Percentiles rank a stretch among this genome's conserved stretches.
These are phyloP conservation scores for Plodia interpunctella DNA, from an alignment of 1,140 invertebrate species.

Conservation along the genomic window DNA sequence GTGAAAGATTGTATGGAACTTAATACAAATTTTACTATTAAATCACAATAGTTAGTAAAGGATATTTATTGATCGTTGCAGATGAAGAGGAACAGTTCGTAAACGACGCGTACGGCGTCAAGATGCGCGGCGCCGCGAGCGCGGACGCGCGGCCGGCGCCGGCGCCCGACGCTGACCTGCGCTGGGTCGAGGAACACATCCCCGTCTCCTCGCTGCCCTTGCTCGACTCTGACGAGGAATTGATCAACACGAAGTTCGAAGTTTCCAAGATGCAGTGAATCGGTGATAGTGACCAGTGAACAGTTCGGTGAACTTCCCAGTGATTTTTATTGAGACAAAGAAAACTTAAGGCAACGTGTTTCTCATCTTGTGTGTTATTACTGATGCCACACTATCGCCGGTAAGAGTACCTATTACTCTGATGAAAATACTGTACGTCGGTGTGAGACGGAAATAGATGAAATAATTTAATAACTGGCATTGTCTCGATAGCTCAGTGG, in stretches of 20 bases:
- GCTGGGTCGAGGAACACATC: conserved; percentile 95
- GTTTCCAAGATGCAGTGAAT: conserved; percentile 92
- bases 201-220: conserved; percentile 88
- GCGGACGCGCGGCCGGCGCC: conserved; percentile 91
- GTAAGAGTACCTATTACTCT: too few species aligned
- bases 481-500: too few species aligned
- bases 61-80: conserved; percentile 24
- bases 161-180: conserved; percentile 89
- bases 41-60: too few species aligned
- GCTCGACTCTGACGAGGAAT: conserved; percentile 93
- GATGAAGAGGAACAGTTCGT: conserved; percentile 89
- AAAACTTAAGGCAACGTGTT: too few species aligned
- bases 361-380: too few species aligned
- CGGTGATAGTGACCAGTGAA: not conserved
- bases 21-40: too few species aligned
- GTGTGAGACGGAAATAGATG: too few species aligned
- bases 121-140: conserved; percentile 82
- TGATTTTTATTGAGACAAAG: too few species aligned
- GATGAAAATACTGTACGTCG: too few species aligned
- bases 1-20: too few species aligned
- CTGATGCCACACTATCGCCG: too few species aligned
- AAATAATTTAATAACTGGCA: too few species aligned
- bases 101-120: conserved; percentile 90
- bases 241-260: conserved; percentile 92
- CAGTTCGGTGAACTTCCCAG: not conserved